Conservation (phyloP, 2,797 vertebrate genomes). For the Dipus sagitta region DNA sequence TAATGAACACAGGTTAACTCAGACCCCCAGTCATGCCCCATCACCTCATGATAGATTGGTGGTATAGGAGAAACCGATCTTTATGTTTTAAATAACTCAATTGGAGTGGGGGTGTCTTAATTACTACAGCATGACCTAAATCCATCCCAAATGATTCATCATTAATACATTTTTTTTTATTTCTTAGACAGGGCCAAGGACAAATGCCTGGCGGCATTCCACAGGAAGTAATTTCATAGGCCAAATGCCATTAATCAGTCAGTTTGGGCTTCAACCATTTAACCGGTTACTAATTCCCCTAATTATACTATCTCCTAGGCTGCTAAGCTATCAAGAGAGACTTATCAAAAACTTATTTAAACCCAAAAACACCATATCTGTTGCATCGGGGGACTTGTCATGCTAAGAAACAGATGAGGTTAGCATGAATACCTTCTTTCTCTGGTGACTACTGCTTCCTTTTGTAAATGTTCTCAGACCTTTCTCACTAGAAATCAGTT, state of each 20-base stretch:
- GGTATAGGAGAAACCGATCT: background rate
- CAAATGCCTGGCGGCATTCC: constrained; percentile 37
- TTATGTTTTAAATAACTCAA: constrained; percentile 37
- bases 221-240: constrained; percentile 23
- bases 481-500: background rate
- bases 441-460: background rate
- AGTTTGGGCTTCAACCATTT: background rate
- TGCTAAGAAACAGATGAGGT: background rate
- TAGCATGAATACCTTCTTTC: background rate
- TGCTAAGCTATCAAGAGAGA: constrained; percentile 2
- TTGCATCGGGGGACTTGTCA: background rate
- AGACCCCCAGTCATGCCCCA: background rate
- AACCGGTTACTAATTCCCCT: constrained; percentile 49
- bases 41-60: background rate
- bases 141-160: constrained; percentile 22
- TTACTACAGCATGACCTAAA: constrained; percentile 49
- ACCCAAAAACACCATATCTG: background rate
- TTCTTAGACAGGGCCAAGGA: constrained; percentile 4
- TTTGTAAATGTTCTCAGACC: background rate
- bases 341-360: constrained; percentile 54
- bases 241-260: constrained; percentile 36
- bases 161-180: constrained; percentile 34
- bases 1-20: background rate
- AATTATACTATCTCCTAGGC: background rate
- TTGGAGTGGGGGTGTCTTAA: background rate